These are phyloP conservation scores for Drosophila ohnishii DNA, from an alignment of 1,140 invertebrate species.

Conservation along the genomic window DNA sequence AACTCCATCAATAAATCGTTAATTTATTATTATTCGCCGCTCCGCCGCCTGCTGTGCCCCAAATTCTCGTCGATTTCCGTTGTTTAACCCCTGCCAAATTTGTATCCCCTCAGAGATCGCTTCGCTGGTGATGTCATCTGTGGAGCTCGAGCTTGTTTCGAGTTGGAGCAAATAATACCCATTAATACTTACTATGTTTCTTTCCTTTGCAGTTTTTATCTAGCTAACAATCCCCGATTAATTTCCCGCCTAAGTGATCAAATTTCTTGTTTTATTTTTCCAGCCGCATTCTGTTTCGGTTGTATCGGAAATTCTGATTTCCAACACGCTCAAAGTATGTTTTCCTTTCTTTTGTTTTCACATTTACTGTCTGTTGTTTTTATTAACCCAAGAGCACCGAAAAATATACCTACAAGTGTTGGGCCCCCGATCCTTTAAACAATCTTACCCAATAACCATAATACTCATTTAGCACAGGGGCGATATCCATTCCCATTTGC, in stretches of 20 bases:
- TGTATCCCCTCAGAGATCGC: constrained; percentile 10
- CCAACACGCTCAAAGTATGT: constrained; percentile 78
- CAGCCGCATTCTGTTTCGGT: constrained; percentile 74
- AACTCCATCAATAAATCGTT: constrained; percentile 40
- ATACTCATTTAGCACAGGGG: constrained; percentile 50
- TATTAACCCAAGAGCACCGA: constrained; percentile 57
- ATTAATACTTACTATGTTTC: constrained; percentile 37
- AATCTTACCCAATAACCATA: constrained; percentile 47
- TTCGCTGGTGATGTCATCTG: constrained; percentile 37
- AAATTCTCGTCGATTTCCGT: constrained; percentile 45
- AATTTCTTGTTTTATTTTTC: constrained; percentile 59
- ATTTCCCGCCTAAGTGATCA: constrained; percentile 37
- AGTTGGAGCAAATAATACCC: constrained; percentile 28
- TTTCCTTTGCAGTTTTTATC: constrained; percentile 31
- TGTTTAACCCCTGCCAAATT: constrained; percentile 37
- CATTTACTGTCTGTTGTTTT: constrained; percentile 35
- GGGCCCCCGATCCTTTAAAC: background rate
- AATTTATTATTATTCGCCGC: constrained; percentile 34
- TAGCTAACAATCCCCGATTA: constrained; percentile 32
- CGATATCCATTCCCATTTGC: constrained; percentile 38
- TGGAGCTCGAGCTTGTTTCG: constrained; percentile 2
- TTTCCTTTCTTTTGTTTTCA: constrained; percentile 49
- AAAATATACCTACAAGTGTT: constrained; percentile 27
- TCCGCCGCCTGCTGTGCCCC: constrained; percentile 37
- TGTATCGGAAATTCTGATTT: constrained; percentile 76